A percentile compares a stretch with the other conserved stretches of the same genome.
phyloP scores from a whole-genome alignment of 2,113 vertebrate species.

The Nipponia nippon region DNA sequence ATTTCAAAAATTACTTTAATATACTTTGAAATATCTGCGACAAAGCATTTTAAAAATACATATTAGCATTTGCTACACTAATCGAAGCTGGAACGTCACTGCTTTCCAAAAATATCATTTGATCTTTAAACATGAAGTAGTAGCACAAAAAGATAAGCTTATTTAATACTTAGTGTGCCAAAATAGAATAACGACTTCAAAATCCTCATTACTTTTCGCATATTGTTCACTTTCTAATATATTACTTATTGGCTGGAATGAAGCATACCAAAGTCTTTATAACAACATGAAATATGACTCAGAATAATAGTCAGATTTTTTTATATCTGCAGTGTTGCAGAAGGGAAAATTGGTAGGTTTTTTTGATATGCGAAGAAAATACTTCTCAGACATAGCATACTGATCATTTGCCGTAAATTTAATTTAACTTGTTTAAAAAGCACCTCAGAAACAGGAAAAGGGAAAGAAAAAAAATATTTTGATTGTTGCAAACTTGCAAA shows the following conservation, averaged over 20 bases:
- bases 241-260: background rate
- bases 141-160: background rate
- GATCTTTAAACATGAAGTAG: background rate
- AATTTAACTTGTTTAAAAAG: background rate
- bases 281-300: background rate
- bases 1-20: background rate
- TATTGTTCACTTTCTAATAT: background rate
- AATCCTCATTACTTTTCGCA: background rate
- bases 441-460: background rate
- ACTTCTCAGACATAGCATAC: background rate
- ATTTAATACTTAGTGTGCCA: background rate
- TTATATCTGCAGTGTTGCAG: background rate
- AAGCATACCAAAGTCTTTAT: background rate
- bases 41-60: background rate
- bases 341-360: background rate
- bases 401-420: background rate
- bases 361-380: background rate
- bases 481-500: background rate
- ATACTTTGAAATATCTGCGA: background rate
- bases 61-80: background rate
- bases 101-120: background rate
- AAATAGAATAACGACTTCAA: background rate
- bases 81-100: background rate
- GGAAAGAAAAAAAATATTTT: background rate
- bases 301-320: background rate